Base-by-base conservation (phyloP, 2,888 invertebrate species). In the Acrobasis consociella region DNA sequence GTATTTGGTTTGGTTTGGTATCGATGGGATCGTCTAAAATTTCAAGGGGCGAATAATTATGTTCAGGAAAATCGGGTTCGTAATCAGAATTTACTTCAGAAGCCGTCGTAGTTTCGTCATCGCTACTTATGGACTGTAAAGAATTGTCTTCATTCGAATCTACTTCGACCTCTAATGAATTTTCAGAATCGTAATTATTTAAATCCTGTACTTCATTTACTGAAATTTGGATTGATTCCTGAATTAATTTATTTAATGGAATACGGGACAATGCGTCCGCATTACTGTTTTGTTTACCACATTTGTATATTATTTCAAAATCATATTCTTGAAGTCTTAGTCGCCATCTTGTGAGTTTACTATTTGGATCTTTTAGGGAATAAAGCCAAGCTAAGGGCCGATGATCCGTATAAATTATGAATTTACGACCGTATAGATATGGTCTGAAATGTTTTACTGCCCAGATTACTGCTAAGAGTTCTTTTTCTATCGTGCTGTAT, bases 11-110 rank as follows among this genome's bases (percentile, higher is more conserved):
- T 0, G 76, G 69, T 60, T 80, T 76, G 1, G 67, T 72, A 37
- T 76, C 74, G 46, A 77, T 69, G 0, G 77, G 73, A 67, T 78
- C 76, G 0, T 76, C 49, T 49, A 75, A 46, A 8, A 76, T 74
- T 42, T 42, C 42, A 1, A 42, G 13, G 42, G 42, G 0, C 70
- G 74, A 0, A 76, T 76, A 2, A 69, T 72, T 8, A 63, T 17
- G 38, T 39, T 55, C 37, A 2, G 42, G 42, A 13, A 7, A 42
- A 42, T 42, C 42, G 2, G 42, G 42, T 10, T 42, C 9, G 11
- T 42, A 42, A 10, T 11, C 42, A 2, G 42, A 42, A 42, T 42
- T 11, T 42, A 42, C 5, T 42, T 42, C 42, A 11, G 42, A 42
- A 7, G 42, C 42, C 2, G 42, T 11, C 42, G 11, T 42, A 11